These are phyloP conservation scores for Phengaris arion DNA, from an alignment of 2,888 invertebrate genomes.

Conservation along the genomic window DNA sequence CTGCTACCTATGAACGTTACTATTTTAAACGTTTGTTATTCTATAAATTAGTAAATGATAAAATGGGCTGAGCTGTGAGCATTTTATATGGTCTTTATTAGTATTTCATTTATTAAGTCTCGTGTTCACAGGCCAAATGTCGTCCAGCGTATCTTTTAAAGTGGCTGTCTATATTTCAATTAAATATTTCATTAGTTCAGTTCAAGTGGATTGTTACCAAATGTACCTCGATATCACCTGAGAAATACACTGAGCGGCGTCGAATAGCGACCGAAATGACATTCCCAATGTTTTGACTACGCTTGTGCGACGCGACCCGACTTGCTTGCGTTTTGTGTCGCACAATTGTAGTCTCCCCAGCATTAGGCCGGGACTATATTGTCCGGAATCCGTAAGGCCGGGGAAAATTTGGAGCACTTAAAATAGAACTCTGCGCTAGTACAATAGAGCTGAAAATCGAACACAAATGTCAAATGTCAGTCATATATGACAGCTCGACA, in stretches of 20 bases:
- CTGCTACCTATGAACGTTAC: neutral
- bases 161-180: neutral
- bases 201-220: slow-evolving; percentile 28
- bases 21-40: neutral
- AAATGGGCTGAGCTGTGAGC: neutral
- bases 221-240: slow-evolving; percentile 33
- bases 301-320: slow-evolving; percentile 19
- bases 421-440: too few relatives aligned
- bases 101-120: neutral
- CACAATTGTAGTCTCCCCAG: neutral
- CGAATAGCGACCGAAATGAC: slow-evolving; percentile 19
- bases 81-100: neutral
- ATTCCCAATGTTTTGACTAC: slow-evolving; percentile 32
- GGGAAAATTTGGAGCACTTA: too few relatives aligned
- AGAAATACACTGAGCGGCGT: slow-evolving; percentile 36
- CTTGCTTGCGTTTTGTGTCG: neutral
- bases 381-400: too few relatives aligned
- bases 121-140: neutral
- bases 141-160: neutral
- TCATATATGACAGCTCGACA: too few relatives aligned
- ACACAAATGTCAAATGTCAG: too few relatives aligned
- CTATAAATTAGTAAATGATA: neutral
- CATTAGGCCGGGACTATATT: too few relatives aligned
- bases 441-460: too few relatives aligned
- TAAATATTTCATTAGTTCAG: neutral